phyloP scores from a whole-genome alignment of 2,113 vertebrate species.

The Burhinus bistriatus region DNA sequence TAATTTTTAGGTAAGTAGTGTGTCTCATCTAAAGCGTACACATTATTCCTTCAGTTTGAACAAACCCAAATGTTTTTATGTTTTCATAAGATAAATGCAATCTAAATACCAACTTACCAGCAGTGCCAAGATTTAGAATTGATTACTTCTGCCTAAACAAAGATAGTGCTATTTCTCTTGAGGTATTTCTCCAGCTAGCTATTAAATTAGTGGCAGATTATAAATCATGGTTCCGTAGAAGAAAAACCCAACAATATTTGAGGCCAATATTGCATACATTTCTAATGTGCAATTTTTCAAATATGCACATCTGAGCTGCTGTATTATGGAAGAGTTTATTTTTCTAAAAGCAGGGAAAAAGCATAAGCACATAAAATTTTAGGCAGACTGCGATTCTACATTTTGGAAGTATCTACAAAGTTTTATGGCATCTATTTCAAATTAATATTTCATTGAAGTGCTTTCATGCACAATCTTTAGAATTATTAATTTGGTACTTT shows the following conservation, averaged over 20 bases:
- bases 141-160: not conserved
- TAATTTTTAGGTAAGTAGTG: not conserved
- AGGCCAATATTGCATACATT: not conserved
- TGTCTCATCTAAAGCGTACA: not conserved
- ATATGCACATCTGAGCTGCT: not conserved
- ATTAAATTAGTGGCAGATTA: not conserved
- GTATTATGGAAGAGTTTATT: not conserved
- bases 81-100: not conserved
- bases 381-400: not conserved
- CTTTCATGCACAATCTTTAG: constrained; percentile 6
- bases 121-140: not conserved
- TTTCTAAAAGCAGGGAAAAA: not conserved
- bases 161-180: not conserved
- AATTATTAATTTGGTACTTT: constrained; percentile 1
- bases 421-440: constrained; percentile 23
- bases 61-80: not conserved
- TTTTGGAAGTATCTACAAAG: constrained; percentile 8
- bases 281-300: not conserved
- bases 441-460: constrained; percentile 39
- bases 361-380: not conserved
- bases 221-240: not conserved
- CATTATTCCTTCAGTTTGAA: not conserved
- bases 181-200: constrained; percentile 22
- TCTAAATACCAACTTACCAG: not conserved
- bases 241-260: not conserved